Percentiles rank a stretch among this genome's conserved stretches.
These are phyloP conservation scores for Zophobas atratus DNA, from an alignment of 1,140 invertebrate genomes.

Conservation along the genomic window DNA sequence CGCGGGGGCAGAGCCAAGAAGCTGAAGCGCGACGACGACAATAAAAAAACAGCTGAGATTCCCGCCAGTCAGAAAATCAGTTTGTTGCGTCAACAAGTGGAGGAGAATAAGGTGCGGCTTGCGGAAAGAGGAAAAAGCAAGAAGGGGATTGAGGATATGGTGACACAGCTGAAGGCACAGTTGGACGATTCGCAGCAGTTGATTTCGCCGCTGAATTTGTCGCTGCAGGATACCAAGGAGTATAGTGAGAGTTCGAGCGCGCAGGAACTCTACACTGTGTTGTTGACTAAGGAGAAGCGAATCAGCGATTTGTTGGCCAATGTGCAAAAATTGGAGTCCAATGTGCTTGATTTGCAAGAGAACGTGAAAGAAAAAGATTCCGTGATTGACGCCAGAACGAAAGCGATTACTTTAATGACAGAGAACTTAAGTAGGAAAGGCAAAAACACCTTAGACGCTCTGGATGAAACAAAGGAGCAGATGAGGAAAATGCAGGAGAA, in stretches of 20 bases:
- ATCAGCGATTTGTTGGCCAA: constrained; percentile 70
- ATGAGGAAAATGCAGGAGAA: constrained; percentile 86
- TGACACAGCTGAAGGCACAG: constrained; percentile 68
- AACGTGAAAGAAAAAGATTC: constrained; percentile 89
- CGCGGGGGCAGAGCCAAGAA: constrained; percentile 63
- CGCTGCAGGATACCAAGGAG: constrained; percentile 64
- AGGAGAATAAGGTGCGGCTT: constrained; percentile 69
- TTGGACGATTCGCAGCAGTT: constrained; percentile 67
- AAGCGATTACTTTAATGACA: constrained; percentile 84
- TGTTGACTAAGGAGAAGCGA: constrained; percentile 70
- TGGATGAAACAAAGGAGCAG: constrained; percentile 85
- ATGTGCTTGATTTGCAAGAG: constrained; percentile 81
- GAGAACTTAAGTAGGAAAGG: constrained; percentile 82
- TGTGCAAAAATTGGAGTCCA: constrained; percentile 76
- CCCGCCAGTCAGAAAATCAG: constrained; percentile 69
- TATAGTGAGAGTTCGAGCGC: constrained; percentile 62
- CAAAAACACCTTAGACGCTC: constrained; percentile 78
- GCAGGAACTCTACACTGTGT: constrained; percentile 64
- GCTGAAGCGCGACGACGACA: constrained; percentile 56
- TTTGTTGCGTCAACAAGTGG: constrained; percentile 70
- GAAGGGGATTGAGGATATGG: constrained; percentile 68
- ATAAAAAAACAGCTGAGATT: constrained; percentile 59
- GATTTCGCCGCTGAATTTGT: constrained; percentile 64
- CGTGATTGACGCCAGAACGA: constrained; percentile 87
- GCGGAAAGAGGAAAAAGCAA: constrained; percentile 68